Evolutionary conservation across 92 coral and sea anemone genomes (phyloP).

Genomic region (Umimayanthus chanpuru): DNA sequence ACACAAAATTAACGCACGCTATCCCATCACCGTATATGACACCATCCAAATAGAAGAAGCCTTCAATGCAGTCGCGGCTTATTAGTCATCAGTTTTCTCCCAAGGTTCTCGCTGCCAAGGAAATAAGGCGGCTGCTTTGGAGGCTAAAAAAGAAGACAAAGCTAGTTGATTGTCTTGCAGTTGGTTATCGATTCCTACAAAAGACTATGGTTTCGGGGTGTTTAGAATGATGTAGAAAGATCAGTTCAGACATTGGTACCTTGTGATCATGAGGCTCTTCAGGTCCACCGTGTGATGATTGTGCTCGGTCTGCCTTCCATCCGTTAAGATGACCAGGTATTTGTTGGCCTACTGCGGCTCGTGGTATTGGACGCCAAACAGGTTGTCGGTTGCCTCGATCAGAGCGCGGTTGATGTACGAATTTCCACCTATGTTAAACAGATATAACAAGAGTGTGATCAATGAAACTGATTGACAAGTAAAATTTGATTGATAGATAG

Average conservation of each 20-base stretch:
- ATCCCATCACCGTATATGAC: too few relatives aligned
- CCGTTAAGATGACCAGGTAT: slow-evolving; percentile 16
- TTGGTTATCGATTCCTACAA: too few relatives aligned
- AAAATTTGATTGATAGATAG: not conserved
- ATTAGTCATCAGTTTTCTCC: too few relatives aligned
- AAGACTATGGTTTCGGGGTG: too few relatives aligned
- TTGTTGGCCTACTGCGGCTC: not conserved
- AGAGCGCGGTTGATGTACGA: slow-evolving; percentile 29
- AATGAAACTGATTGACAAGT: not conserved
- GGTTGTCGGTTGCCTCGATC: not conserved
- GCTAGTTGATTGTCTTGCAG: too few relatives aligned
- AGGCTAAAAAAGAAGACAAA: too few relatives aligned
- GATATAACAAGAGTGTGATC: not conserved
- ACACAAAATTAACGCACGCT: too few relatives aligned
- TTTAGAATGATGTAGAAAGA: too few relatives aligned
- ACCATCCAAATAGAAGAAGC: too few relatives aligned
- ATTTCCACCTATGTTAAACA: slow-evolving; percentile 1
- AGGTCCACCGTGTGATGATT: not conserved
- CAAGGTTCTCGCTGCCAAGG: too few relatives aligned
- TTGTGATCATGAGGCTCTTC: slow-evolving; percentile 20
- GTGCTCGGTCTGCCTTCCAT: slow-evolving; percentile 12
- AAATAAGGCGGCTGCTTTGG: too few relatives aligned
- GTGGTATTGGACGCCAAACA: slow-evolving; percentile 2
- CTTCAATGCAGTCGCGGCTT: too few relatives aligned
- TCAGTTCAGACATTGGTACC: not conserved